Percentiles rank a stretch among this genome's conserved stretches.
These are phyloP conservation scores for Callaeas wilsoni DNA, from an alignment of 2,113 vertebrate genomes.

Conservation along the genomic window DNA sequence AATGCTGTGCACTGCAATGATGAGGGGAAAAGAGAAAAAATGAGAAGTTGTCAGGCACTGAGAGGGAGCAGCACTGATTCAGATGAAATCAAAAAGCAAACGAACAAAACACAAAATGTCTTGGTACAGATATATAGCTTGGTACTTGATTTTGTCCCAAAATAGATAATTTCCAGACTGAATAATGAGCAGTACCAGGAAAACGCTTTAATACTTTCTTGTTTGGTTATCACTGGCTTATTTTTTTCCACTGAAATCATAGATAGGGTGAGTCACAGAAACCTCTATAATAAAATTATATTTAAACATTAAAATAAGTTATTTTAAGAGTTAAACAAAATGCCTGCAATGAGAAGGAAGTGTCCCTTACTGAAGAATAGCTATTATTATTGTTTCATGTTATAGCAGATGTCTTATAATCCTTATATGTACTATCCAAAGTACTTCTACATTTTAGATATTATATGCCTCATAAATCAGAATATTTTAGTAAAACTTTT, in stretches of 20 bases:
- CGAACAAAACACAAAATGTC: background rate
- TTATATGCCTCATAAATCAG: background rate
- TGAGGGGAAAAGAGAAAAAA: background rate
- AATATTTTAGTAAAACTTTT: background rate
- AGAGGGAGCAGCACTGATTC: background rate
- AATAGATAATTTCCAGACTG: background rate
- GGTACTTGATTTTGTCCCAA: background rate
- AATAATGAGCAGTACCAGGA: background rate
- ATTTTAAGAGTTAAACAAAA: background rate
- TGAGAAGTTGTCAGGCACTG: background rate
- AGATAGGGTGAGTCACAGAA: background rate
- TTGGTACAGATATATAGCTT: background rate
- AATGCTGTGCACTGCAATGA: background rate
- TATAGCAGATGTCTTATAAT: background rate
- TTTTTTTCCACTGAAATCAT: background rate
- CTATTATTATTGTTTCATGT: background rate
- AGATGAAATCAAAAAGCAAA: background rate
- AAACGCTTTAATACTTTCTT: background rate
- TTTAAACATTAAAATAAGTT: background rate
- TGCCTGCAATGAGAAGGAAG: background rate
- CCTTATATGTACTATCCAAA: background rate
- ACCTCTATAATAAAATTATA: background rate
- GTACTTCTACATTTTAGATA: background rate
- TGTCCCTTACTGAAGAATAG: background rate
- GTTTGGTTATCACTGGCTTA: background rate